Evolutionary conservation across 2,888 invertebrate genomes (phyloP), one percentile per base, ranked within the genome.

Genomic region (Scaptomyza caliginosa): DNA sequence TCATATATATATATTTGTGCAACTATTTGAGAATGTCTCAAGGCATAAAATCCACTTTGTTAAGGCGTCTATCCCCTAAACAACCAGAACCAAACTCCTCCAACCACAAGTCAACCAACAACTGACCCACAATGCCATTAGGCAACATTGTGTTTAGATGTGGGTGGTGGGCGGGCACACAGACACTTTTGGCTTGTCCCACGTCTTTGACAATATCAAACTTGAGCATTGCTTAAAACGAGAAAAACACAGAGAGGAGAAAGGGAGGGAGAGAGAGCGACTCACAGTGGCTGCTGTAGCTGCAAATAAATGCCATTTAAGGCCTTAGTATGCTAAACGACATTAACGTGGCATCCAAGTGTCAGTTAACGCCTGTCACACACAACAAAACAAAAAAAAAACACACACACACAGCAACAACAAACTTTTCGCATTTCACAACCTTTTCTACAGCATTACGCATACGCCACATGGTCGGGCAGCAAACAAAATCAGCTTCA

Each of bases 271-370:
- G 23, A 28, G 21, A 8, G 26, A 6, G 11, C 7, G 45, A 36
- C 17, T 19, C 17, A 16, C 24, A 11, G 23, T 16, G 40, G 56
- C 10, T 43, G 54, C 34, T 34, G 34, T 34, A 54, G 79, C 63
- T 65, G 67, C 83, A 77, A 83, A 83, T 78, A 86, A 83, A 83
- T 84, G 81, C 72, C 77, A 79, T 86, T 86, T 81, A 86, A 74
- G 81, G 75, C 77, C 78, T 78, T 78, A 77, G 84, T 84, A 83
- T 86, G 83, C 77, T 83, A 83, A 83, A 67, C 70, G 79, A 74
- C 84, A 76, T 86, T 83, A 84, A 74, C 76, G 67, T 70, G 60
- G 70, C 78, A 74, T 79, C 72, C 84, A 69, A 86, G 78, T 83
- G 83, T 77, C 81, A 75, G 86, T 84, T 84, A 81, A 62, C 77